Conservation (phyloP, 2,888 invertebrate genomes). For the Syrista parreyssii region DNA sequence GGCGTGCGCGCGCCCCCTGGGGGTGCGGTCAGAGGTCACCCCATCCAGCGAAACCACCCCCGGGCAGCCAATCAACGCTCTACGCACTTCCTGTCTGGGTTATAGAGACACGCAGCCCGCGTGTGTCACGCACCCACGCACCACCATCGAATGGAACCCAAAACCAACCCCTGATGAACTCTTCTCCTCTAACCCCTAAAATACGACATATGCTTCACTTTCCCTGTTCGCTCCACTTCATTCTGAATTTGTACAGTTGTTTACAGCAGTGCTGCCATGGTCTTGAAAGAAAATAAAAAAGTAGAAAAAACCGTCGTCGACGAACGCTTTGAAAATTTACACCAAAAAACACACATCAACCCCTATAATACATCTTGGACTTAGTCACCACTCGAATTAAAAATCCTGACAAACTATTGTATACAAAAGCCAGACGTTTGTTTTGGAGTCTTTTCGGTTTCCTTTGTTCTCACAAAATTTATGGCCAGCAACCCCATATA, state of each 20-base stretch:
- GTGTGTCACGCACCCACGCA: slow-evolving; percentile 29
- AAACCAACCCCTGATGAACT: background rate
- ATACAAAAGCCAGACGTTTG: background rate
- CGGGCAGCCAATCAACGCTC: slow-evolving; percentile 57
- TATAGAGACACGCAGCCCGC: slow-evolving; percentile 22
- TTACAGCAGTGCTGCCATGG: background rate
- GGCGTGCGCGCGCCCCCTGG: slow-evolving; percentile 57
- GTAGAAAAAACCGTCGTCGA: background rate
- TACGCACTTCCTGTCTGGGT: slow-evolving; percentile 51
- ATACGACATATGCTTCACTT: background rate
- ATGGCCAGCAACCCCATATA: background rate
- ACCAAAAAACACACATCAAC: background rate
- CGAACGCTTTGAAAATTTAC: background rate
- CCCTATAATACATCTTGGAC: background rate
- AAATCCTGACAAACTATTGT: background rate
- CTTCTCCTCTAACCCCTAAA: background rate
- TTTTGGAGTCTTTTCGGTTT: background rate
- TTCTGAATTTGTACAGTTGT: background rate
- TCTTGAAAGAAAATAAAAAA: background rate
- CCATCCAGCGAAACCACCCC: slow-evolving; percentile 48
- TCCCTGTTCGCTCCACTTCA: background rate
- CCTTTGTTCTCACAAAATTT: background rate
- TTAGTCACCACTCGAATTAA: background rate
- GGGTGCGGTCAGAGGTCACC: slow-evolving; percentile 61
- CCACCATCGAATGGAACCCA: background rate